Evolutionary conservation across 23 tunicate genomes (phyloP), one percentile per base, ranked within the genome.

Genomic region (Ascidia mentula): DNA sequence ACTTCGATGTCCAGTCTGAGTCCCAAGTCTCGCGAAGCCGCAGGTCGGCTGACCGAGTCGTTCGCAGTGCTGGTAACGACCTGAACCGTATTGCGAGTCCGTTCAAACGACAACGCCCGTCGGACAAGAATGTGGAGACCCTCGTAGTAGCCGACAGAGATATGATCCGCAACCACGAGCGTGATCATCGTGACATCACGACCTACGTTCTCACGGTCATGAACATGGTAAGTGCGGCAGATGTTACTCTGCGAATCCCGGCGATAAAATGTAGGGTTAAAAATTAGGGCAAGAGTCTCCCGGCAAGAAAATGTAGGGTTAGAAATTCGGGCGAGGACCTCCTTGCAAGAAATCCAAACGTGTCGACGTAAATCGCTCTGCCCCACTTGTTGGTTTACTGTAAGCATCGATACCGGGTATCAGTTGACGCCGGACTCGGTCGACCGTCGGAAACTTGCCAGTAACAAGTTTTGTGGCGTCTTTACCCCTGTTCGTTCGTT

Each of bases 131-230:
- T 72, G 84, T 93, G 37, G 98, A 93, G 78, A 93, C 98, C 13
- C 84, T 93, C 77, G 98, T 93, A 59, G 98, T 93, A 69, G 98
- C 89, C 37, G 98, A 93, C 60, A 73, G 81, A 2, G 81, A 84
- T 24, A 77, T 93, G 87, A 87, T 93, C 28, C 38, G 71, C 36
- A 93, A 93, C 65, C 98, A 93, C 40, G 89, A 88, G 82, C 70
- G 86, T 17, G 98, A 93, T 75, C 80, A 79, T 36, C 81, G 88
- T 32, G 90, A 88, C 82, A 85, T 93, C 70, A 93, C 98, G 37
- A 93, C 90, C 26, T 93, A 93, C 80, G 73, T 93, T 15, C 89
- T 93, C 72, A 93, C 98, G 32, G 86, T 93, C 46, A 93, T 93
- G 98, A 93, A 93, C 77, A 93, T 93, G 98, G 98, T 93, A 61